Base-by-base conservation (phyloP, 2,113 vertebrate genomes). In the Kryptolebias marmoratus region DNA sequence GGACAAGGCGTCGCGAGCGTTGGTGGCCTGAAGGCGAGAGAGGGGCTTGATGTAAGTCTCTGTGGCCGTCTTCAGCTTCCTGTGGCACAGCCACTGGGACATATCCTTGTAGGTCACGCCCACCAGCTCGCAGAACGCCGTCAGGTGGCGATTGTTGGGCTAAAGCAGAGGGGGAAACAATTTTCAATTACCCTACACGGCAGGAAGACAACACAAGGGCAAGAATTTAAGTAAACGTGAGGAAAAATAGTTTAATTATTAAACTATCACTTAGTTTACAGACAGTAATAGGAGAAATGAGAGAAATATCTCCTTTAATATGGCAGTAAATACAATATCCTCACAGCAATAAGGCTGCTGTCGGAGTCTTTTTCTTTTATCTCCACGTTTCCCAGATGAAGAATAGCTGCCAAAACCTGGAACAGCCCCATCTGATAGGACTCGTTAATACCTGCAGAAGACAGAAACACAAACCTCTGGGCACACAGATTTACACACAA, bases 41-140 rank as follows among this genome's bases (percentile, higher is more conserved):
- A 99, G 92, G 42, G 98, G 93, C 73, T 99, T 99, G 91, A 99
- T 94, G 68, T 97, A 99, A 0, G 98, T 99, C 91, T 99, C 98
- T 0, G 96, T 91, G 64, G 97, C 94, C 1, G 98, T 99, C 74
- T 95, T 95, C 3, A 99, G 94, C 89, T 98, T 99, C 86, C 95
- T 95, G 66, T 99, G 96, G 88, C 97, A 98, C 50, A 99, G 96
- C 98, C 98, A 99, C 77, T 98, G 98, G 64, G 95, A 83, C 98
- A 99, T 98, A 86, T 99, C 96, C 74, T 97, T 95, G 52, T 97
- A 98, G 54, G 95, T 93, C 88, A 99, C 96, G 0, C 96, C 96
- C 92, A 99, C 96, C 66, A 99, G 94, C 56, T 98, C 97, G 1
- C 96, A 99, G 92, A 99, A 99, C 54, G 95, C 92, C 14, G 61